These are phyloP conservation scores for Spinus pinus DNA, from an alignment of 2,797 vertebrate genomes.

Conservation along the genomic window DNA sequence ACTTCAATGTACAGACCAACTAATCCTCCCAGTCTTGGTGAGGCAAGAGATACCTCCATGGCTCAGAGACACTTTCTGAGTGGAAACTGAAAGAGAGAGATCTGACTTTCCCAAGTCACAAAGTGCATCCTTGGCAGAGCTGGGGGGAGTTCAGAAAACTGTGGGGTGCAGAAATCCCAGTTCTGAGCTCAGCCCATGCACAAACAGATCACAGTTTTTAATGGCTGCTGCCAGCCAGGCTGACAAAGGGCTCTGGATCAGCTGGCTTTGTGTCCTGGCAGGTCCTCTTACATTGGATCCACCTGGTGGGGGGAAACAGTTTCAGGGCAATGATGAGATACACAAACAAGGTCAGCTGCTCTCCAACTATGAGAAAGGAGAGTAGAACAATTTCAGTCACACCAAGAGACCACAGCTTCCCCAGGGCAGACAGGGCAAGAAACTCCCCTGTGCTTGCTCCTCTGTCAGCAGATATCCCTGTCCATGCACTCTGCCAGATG, in stretches of 20 bases:
- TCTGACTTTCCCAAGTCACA: not conserved
- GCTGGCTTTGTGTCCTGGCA: not conserved
- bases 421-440: not conserved
- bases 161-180: not conserved
- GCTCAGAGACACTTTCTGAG: not conserved
- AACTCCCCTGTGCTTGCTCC: not conserved
- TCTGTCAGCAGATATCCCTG: not conserved
- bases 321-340: slow-evolving; percentile 44
- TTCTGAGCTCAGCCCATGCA: not conserved
- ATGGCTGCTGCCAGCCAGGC: not conserved
- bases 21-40: not conserved
- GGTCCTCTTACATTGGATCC: not conserved
- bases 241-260: not conserved
- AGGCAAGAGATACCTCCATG: not conserved
- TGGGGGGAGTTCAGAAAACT: not conserved
- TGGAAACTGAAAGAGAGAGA: not conserved
- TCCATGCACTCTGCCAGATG: not conserved
- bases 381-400: not conserved
- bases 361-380: not conserved
- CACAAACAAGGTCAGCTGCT: slow-evolving; percentile 48
- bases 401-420: not conserved
- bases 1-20: not conserved
- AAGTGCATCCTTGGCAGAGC: not conserved
- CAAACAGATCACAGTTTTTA: not conserved
- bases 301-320: slow-evolving; percentile 46